phyloP scores from a whole-genome alignment of 2,888 invertebrate genomes.

The Temnothorax ravouxi region DNA sequence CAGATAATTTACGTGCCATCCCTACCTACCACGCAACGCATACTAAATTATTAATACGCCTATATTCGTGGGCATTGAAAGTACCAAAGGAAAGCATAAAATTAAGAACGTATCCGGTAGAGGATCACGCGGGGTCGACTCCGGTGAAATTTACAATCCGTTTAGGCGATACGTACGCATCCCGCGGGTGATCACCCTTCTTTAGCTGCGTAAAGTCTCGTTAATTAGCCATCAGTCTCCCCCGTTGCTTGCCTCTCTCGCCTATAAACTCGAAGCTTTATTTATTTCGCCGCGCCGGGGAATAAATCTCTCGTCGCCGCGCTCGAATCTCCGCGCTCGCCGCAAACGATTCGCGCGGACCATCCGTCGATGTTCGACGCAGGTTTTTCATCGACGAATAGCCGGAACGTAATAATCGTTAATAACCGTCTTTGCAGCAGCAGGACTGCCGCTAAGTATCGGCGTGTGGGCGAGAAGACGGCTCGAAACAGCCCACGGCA shows the following conservation, averaged over 20 bases:
- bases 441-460: slow-evolving; percentile 78
- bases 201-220: slow-evolving; percentile 56
- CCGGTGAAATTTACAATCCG: slow-evolving; percentile 69
- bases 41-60: slow-evolving; percentile 79
- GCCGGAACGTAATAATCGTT: slow-evolving; percentile 81
- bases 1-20: slow-evolving; percentile 68
- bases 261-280: slow-evolving; percentile 51
- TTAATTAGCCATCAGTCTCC: slow-evolving; percentile 54
- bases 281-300: slow-evolving; percentile 48
- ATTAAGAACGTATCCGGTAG: slow-evolving; percentile 64
- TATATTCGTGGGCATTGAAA: slow-evolving; percentile 65
- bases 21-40: slow-evolving; percentile 57
- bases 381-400: slow-evolving; percentile 72
- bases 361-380: slow-evolving; percentile 45
- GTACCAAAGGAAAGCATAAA: slow-evolving; percentile 62
- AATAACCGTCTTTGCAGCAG: slow-evolving; percentile 79
- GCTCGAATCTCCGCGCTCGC: slow-evolving; percentile 30
- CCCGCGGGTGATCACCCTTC: slow-evolving; percentile 41
- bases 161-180: slow-evolving; percentile 36
- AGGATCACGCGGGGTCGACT: slow-evolving; percentile 60
- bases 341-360: slow-evolving; percentile 30
- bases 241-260: slow-evolving; percentile 33
- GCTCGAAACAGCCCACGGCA: slow-evolving; percentile 69
- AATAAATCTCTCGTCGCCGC: slow-evolving; percentile 50
- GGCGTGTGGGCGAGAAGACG: slow-evolving; percentile 78